These are phyloP conservation scores for Ophion costatus DNA, from an alignment of 2,888 invertebrate genomes.

Conservation along the genomic window DNA sequence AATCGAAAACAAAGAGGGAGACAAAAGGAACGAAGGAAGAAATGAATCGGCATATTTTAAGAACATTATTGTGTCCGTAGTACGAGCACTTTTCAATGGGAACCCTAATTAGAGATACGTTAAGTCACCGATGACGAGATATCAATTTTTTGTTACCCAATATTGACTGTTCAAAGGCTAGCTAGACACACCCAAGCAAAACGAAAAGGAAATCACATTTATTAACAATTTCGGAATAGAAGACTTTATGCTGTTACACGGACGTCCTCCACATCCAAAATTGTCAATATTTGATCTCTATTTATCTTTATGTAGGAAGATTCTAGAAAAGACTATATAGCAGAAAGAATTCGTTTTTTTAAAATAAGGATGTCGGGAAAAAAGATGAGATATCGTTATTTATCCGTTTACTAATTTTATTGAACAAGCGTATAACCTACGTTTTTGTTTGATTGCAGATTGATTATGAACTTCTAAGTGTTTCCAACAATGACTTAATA, in stretches of 20 bases:
- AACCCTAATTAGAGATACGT: conserved; percentile 4
- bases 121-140: background rate
- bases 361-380: too few species aligned
- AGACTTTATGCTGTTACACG: background rate
- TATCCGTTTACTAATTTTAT: too few species aligned
- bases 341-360: background rate
- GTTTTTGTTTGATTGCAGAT: background rate
- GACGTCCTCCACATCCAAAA: background rate
- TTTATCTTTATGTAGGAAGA: background rate
- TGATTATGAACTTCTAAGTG: background rate
- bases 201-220: background rate
- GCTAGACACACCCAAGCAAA: background rate
- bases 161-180: background rate
- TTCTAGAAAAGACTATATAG: background rate
- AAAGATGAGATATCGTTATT: too few species aligned
- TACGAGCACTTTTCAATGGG: conserved; percentile 28
- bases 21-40: conserved; percentile 9
- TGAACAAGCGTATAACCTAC: too few species aligned
- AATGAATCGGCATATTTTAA: conserved; percentile 35
- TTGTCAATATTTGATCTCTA: background rate
- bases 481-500: background rate
- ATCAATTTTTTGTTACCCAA: background rate
- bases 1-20: conserved; percentile 30
- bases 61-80: conserved; percentile 28
- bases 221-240: background rate